A percentile compares a stretch with the other conserved stretches of the same genome.
phyloP scores from a whole-genome alignment of 2,888 invertebrate genomes.

The Busseola fusca region DNA sequence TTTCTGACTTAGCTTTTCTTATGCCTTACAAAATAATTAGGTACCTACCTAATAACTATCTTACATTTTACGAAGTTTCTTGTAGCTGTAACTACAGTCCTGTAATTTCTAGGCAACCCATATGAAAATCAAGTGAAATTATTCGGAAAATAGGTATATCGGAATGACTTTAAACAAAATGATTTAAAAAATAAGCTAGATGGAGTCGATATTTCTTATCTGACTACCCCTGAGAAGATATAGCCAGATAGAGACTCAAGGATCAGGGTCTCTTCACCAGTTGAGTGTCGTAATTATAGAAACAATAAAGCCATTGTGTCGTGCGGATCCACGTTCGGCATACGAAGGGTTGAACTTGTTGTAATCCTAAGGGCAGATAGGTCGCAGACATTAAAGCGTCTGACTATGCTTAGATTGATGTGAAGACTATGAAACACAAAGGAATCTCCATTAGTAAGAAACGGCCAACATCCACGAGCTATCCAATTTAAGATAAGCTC shows the following conservation, averaged over 20 bases:
- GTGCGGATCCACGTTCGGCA: neutral
- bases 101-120: neutral
- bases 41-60: neutral
- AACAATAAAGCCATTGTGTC: neutral
- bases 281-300: neutral
- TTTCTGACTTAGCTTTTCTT: neutral
- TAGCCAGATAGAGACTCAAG: neutral
- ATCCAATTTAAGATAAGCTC: slow-evolving; percentile 17
- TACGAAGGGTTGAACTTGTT: neutral
- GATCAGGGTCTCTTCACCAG: neutral
- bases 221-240: neutral
- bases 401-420: neutral
- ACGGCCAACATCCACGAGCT: neutral
- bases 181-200: neutral
- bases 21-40: neutral
- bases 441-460: neutral
- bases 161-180: neutral
- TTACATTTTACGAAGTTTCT: neutral
- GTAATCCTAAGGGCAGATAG: neutral
- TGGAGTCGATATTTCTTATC: neutral
- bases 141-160: neutral
- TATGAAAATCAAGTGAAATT: neutral
- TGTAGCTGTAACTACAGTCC: neutral
- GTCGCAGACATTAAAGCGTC: no score
- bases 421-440: neutral